These are phyloP conservation scores for Zaprionus lineosus DNA, from an alignment of 2,888 invertebrate species.

Conservation along the genomic window DNA sequence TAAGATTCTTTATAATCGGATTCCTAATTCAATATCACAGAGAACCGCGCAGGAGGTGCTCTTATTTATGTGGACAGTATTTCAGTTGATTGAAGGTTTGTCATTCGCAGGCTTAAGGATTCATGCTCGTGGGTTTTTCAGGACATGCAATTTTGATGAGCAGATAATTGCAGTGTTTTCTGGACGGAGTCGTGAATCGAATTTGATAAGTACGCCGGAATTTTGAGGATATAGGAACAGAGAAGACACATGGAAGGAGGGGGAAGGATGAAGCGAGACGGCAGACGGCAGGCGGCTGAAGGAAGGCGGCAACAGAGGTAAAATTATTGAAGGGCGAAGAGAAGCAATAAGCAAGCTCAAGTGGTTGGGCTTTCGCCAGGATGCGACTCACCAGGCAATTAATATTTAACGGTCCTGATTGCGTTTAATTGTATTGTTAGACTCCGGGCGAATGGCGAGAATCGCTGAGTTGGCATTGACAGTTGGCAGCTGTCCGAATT, in stretches of 20 bases:
- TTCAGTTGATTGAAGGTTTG: background rate
- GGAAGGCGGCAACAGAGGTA: too few species aligned
- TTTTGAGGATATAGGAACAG: too few species aligned
- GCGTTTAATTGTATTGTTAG: constrained; percentile 44
- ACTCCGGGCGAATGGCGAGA: constrained; percentile 13
- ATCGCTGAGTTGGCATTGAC: constrained; percentile 41
- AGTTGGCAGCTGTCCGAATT: constrained; percentile 66
- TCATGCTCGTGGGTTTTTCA: constrained; percentile 16
- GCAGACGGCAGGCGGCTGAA: too few species aligned
- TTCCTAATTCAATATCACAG: too few species aligned
- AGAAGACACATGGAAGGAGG: too few species aligned
- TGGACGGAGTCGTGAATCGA: constrained; percentile 9
- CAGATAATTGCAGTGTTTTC: constrained; percentile 46
- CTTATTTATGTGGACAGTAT: too few species aligned
- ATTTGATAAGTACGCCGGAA: constrained; percentile 15
- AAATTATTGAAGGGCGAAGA: too few species aligned
- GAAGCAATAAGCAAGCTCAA: background rate
- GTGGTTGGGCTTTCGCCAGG: background rate
- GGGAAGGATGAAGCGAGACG: too few species aligned
- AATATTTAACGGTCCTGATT: constrained; percentile 71
- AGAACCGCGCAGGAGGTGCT: too few species aligned
- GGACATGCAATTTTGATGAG: constrained; percentile 31
- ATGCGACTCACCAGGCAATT: constrained; percentile 41
- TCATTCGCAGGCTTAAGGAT: constrained; percentile 1
- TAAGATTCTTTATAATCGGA: too few species aligned